Evolutionary conservation across 2,113 vertebrate genomes (phyloP).

Genomic region (Phalacrocorax carbo): DNA sequence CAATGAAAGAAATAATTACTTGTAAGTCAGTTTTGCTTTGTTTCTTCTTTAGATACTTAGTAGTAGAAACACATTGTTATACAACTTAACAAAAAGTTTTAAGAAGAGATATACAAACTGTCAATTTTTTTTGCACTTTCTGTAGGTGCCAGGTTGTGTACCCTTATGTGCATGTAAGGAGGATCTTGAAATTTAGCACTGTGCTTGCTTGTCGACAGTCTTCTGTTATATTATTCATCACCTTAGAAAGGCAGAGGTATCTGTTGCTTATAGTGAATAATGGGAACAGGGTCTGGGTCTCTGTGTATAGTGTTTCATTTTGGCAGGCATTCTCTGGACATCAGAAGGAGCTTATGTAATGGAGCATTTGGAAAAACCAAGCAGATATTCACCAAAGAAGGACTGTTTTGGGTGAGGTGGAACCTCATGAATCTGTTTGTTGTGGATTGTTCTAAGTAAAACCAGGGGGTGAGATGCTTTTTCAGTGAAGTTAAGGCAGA

Average conservation of each 20-base stretch:
- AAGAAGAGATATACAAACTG: not conserved
- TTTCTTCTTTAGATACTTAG: not conserved
- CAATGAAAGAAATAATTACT: not conserved
- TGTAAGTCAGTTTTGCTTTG: not conserved
- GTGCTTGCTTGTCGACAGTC: not conserved
- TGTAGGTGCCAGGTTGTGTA: not conserved
- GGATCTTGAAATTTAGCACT: not conserved
- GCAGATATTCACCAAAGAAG: not conserved
- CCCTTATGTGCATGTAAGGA: not conserved
- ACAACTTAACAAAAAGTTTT: not conserved
- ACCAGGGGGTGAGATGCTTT: not conserved
- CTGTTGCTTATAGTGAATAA: not conserved
- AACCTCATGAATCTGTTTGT: not conserved
- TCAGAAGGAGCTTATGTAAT: not conserved
- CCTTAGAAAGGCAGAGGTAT: too few relatives aligned
- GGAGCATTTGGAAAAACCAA: not conserved
- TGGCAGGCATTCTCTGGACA: not conserved
- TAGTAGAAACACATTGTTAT: not conserved
- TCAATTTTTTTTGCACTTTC: not conserved
- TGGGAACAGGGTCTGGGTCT: not conserved
- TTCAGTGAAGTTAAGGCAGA: not conserved
- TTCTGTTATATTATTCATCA: too few relatives aligned
- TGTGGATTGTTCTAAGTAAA: not conserved
- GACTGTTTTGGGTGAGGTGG: not conserved
- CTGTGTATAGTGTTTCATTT: not conserved